These are phyloP conservation scores for Andrena bicolor DNA, from an alignment of 2,888 invertebrate species.

Conservation along the genomic window DNA sequence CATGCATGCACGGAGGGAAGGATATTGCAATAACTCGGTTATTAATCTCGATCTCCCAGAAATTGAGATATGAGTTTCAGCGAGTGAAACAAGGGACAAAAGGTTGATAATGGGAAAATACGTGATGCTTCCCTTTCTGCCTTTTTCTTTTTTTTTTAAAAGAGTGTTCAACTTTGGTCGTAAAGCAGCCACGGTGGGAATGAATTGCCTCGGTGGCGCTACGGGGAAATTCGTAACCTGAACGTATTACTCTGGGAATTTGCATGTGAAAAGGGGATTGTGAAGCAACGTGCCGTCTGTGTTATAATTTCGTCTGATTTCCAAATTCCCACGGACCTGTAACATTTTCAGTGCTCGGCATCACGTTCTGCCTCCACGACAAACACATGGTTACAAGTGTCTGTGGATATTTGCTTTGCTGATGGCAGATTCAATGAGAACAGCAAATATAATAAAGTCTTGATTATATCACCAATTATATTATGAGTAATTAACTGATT, in stretches of 20 bases:
- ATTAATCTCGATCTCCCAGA: not conserved
- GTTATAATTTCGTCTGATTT: no score
- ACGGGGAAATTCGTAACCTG: conserved; percentile 12
- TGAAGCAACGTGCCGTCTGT: no score
- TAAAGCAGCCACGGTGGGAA: conserved; percentile 9
- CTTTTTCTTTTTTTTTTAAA: not conserved
- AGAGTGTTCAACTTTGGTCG: not conserved
- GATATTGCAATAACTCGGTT: not conserved
- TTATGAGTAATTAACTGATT: no score
- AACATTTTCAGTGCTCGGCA: no score
- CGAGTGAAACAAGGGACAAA: not conserved
- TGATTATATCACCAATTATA: no score
- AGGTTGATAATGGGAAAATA: not conserved
- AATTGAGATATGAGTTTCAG: conserved; percentile 7
- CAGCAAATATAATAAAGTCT: no score
- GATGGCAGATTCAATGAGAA: no score
- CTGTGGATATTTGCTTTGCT: no score
- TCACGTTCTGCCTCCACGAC: no score
- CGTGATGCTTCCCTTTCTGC: not conserved
- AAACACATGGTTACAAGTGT: no score
- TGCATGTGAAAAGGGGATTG: not conserved
- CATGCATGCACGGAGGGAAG: not conserved
- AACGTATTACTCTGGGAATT: conserved; percentile 22
- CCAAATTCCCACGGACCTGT: no score
- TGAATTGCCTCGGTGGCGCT: conserved; percentile 6